A percentile compares a stretch with the other conserved stretches of the same genome.
Conservation (phyloP, 2,797 vertebrate species). For the Cuniculus paca region DNA sequence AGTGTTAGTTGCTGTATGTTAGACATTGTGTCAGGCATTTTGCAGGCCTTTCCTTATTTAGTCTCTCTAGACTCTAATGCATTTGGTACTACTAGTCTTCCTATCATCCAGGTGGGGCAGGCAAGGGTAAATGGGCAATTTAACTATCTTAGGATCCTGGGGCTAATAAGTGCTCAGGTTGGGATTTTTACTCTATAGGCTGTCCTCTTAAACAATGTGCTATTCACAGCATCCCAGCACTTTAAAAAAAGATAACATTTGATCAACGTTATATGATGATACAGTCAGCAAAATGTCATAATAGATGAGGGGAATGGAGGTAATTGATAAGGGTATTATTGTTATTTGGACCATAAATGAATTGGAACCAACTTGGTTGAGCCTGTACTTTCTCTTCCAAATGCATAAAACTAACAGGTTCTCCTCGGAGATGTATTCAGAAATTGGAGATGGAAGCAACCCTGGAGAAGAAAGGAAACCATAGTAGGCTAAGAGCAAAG, state of each 20-base stretch:
- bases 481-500: slow-evolving; percentile 36
- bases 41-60: background rate
- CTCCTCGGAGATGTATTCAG: background rate
- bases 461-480: slow-evolving; percentile 63
- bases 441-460: background rate
- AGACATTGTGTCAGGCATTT: too few species aligned
- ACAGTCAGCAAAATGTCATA: background rate
- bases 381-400: background rate
- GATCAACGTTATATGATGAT: background rate
- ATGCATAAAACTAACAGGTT: background rate
- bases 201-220: background rate
- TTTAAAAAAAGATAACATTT: background rate
- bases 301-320: background rate
- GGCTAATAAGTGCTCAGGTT: rapidly evolving
- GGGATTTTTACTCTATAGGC: background rate
- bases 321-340: background rate
- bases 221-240: background rate
- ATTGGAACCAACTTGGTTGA: background rate
- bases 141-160: background rate
- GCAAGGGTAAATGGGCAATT: background rate
- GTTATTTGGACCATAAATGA: background rate
- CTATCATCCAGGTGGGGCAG: background rate
- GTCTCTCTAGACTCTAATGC: rapidly evolving
- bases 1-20: too few species aligned
- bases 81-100: background rate